phyloP scores from a whole-genome alignment of 2,888 invertebrate genomes.

The Lypha dubia region DNA sequence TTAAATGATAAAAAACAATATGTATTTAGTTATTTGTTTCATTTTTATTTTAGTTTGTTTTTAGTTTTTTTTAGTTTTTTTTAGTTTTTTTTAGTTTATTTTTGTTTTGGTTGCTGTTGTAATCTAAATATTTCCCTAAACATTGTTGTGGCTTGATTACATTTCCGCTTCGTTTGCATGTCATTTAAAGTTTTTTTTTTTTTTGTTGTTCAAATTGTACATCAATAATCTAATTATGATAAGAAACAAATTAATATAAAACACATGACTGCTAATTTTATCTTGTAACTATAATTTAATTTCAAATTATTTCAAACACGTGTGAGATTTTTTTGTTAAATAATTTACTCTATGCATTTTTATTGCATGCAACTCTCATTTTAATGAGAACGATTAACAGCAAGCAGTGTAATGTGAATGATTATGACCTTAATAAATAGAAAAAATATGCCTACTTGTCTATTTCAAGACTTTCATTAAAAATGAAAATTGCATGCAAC shows the following conservation, averaged over 20 bases:
- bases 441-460: no score
- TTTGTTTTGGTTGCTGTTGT: background rate
- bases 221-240: constrained; percentile 53
- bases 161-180: constrained; percentile 68
- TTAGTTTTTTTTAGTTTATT: constrained; percentile 34
- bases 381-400: no score
- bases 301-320: background rate
- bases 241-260: constrained; percentile 22
- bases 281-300: background rate
- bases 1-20: constrained; percentile 47
- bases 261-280: background rate
- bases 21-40: constrained; percentile 38
- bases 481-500: no score
- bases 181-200: constrained; percentile 42
- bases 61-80: no score
- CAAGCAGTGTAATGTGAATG: no score
- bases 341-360: no score
- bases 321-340: background rate
- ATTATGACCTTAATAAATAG: no score
- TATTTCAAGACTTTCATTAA: no score
- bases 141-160: constrained; percentile 46
- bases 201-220: background rate
- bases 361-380: no score
- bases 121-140: constrained; percentile 44
- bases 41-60: background rate